A percentile compares a stretch with the other conserved stretches of the same genome.
Evolutionary conservation across 2,888 invertebrate genomes (phyloP).

Genomic region (Ditula angustiorana): DNA sequence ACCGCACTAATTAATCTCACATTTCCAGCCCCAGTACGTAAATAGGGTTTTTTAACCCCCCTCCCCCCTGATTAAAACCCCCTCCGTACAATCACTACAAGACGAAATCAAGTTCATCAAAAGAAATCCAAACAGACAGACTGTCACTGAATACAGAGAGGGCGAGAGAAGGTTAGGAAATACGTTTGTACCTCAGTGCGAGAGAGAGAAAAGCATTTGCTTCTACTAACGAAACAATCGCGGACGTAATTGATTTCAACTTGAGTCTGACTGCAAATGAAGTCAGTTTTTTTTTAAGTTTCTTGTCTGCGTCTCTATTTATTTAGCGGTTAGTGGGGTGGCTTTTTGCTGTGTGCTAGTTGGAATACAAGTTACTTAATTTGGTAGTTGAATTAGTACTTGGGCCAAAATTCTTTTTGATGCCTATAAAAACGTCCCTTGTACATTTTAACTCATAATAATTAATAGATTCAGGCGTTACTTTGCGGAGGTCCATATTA

Average conservation of each 20-base stretch:
- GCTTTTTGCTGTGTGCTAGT: not conserved
- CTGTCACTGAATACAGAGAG: conserved; percentile 74
- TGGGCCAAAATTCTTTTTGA: too few relatives aligned
- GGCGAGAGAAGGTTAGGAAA: conserved; percentile 43
- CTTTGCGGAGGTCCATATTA: too few relatives aligned
- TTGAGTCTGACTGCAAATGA: conserved; percentile 76
- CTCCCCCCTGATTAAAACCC: conserved; percentile 12
- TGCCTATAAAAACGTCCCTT: too few relatives aligned
- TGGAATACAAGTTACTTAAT: not conserved
- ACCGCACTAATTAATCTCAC: not conserved
- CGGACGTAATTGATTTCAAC: conserved; percentile 83
- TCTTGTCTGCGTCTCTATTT: conserved; percentile 12
- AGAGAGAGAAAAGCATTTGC: conserved; percentile 73
- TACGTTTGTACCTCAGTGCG: conserved; percentile 36
- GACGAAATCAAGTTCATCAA: conserved; percentile 75
- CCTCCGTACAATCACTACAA: conserved; percentile 53
- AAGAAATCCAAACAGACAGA: conserved; percentile 75
- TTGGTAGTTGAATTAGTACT: too few relatives aligned
- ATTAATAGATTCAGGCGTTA: too few relatives aligned
- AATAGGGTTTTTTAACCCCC: not conserved
- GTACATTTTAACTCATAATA: too few relatives aligned
- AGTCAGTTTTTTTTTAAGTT: conserved; percentile 50
- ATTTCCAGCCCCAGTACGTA: not conserved
- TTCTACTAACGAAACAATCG: conserved; percentile 83
- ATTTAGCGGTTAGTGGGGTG: not conserved